phyloP scores from a whole-genome alignment of 2,888 invertebrate species.

The Pristionchus exspectatus region DNA sequence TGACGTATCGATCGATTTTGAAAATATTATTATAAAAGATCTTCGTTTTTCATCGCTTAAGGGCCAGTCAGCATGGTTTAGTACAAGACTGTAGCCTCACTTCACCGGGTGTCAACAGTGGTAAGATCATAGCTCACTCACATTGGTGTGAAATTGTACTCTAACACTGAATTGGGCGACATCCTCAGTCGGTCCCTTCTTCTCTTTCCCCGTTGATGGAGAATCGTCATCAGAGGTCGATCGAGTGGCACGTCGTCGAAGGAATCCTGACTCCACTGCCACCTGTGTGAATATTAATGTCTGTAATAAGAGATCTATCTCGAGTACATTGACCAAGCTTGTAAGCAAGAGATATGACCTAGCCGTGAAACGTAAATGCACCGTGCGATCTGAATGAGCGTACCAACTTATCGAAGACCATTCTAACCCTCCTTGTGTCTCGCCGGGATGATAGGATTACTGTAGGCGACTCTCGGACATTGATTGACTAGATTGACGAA shows the following conservation, averaged over 20 bases:
- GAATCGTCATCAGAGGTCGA: not conserved
- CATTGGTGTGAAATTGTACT: not conserved
- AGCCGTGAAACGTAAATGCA: no score
- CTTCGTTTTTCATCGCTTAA: no score
- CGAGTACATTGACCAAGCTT: no score
- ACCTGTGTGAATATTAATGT: not conserved
- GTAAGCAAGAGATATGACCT: no score
- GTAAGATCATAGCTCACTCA: not conserved
- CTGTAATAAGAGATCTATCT: no score
- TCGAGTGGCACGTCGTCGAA: not conserved
- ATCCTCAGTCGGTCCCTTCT: not conserved
- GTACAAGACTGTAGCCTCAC: not conserved
- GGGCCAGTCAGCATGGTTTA: not conserved
- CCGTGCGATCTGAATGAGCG: not conserved
- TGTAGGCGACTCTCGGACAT: slow-evolving; percentile 8
- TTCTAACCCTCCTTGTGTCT: not conserved
- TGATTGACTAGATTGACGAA: not conserved
- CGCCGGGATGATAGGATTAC: slow-evolving; percentile 3
- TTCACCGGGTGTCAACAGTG: not conserved
- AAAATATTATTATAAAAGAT: no score
- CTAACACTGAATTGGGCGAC: not conserved
- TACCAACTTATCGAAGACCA: not conserved
- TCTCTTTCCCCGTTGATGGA: not conserved
- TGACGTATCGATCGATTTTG: not conserved
- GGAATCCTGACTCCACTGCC: not conserved